A percentile compares a stretch with the other conserved stretches of the same genome.
Evolutionary conservation across 2,113 vertebrate species (phyloP).

Genomic region (Notarius lentiginosus): DNA sequence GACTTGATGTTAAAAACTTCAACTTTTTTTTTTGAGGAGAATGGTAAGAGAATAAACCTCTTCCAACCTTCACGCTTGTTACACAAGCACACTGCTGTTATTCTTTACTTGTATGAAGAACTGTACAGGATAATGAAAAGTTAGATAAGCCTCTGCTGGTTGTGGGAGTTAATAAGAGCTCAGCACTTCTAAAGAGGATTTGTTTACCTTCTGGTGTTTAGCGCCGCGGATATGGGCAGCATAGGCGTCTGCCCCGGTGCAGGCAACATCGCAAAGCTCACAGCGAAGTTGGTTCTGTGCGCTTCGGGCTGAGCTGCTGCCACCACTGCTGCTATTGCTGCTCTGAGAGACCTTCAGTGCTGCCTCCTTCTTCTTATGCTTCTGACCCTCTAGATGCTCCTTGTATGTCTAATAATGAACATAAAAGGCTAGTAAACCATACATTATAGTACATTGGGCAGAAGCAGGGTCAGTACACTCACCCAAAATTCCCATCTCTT

Average conservation of each 20-base stretch:
- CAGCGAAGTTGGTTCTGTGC: conserved; percentile 96
- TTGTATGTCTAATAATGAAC: conserved; percentile 87
- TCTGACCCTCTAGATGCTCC: conserved; percentile 97
- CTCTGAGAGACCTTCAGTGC: conserved; percentile 93
- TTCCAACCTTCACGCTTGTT: background rate
- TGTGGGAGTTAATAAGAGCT: background rate
- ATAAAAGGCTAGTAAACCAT: background rate
- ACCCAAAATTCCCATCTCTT: too few species aligned
- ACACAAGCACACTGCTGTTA: background rate
- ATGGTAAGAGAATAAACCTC: background rate
- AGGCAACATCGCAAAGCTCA: conserved; percentile 97
- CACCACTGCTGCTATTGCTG: conserved; percentile 69
- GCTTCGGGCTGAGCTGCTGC: conserved; percentile 80
- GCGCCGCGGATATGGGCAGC: conserved; percentile 97
- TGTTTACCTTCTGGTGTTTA: conserved; percentile 93
- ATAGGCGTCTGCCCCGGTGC: conserved; percentile 95
- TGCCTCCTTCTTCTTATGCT: conserved; percentile 98
- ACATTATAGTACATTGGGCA: background rate
- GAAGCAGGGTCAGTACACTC: background rate
- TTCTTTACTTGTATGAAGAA: background rate
- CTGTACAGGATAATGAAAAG: background rate
- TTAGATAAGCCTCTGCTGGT: background rate
- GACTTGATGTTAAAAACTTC: background rate
- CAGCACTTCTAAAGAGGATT: background rate
- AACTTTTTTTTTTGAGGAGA: background rate